Evolutionary conservation across 2,797 vertebrate genomes (phyloP), one percentile per base, ranked within the genome.

Genomic region (Ciconia nigra): DNA sequence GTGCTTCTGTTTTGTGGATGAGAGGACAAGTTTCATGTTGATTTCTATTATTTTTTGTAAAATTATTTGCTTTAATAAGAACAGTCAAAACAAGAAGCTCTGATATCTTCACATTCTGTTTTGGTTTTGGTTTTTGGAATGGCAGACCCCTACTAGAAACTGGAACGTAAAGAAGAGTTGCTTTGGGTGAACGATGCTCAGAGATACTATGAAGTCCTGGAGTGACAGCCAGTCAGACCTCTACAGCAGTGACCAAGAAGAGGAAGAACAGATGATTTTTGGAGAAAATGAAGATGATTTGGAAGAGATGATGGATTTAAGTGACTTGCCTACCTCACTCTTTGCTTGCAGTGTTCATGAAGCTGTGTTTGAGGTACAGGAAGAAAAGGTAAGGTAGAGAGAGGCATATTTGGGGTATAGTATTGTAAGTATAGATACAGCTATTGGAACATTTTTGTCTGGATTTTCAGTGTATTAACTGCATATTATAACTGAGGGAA

Each of bases 301-400:
- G 46, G 99, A 99, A 78, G 99, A 99, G 97, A 99, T 99, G 98
- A 99, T 99, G 99, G 99, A 99, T 97, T 97, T 99, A 52, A 99
- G 99, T 44, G 99, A 99, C 95, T 97, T 99, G 89, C 99, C 99
- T 92, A 98, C 98, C n/a, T 98, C 99, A 1, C 98, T 99, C 16
- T 99, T 99, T 87, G 99, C 99, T 20, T 99, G 99, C 97, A 98
- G 98, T 9, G 98, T 99, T 72, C 99, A 99, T 0, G 99, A 99
- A 80, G 97, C 98, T 0, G 99, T 99, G 90, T 99, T 99, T 20
- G 98, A 99, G 89, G 98, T 99, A 28, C 98, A 98, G 66, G 93
- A 97, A 33, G 98, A 99, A 95, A 98, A 98, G 98, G 99, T 99
- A 97, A 98, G 98, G 46, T 22, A 5, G 52, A 54, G 37, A 25